Evolutionary conservation across 2,888 invertebrate species (phyloP), one percentile per base, ranked within the genome.

Genomic region (Morpho helenor): DNA sequence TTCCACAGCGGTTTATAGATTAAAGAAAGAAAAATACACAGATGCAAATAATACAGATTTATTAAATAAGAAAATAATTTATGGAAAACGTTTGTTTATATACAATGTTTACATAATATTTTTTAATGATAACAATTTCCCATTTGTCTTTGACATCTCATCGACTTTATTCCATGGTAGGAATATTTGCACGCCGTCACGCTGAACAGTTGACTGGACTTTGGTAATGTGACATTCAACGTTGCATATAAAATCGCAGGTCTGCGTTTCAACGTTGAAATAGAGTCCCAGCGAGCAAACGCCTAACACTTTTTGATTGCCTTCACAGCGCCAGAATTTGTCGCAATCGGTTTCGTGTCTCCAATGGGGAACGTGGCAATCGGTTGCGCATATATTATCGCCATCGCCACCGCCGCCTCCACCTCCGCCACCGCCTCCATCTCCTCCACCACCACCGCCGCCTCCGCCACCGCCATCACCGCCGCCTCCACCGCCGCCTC

Each of bases 221-320:
- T 50, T 59, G 0, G 66, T 60, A 31, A 76, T 71, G 0, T 70
- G 68, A 48, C 87, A 88, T 1, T 72, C 73, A 1, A 73, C 79
- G 44, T 87, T 85, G 64, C 76, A 78, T 1, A 72, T 74, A 52
- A 83, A 87, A 60, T 89, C 89, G 55, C 89, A 89, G 0, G 81
- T 80, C 1, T 63, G 65, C 0, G 78, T 79, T 0, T 43, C 63
- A 0, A 68, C 69, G 53, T 89, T 89, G 74, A 86, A 90, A 53
- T 80, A 75, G 5, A 90, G 71, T 16, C 89, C 89, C 67, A 83
- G 80, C 2, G 85, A 65, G 63, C 89, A 90, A 0, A 68, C 61
- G 0, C 70, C 69, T 31, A 84, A 41, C 10, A 74, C 68, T 1
- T 76, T 67, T 0, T 59, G 57, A 0, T 72, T 56, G 0, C 80